phyloP scores from a whole-genome alignment of 1,140 invertebrate genomes.

The Holotrichia oblita region DNA sequence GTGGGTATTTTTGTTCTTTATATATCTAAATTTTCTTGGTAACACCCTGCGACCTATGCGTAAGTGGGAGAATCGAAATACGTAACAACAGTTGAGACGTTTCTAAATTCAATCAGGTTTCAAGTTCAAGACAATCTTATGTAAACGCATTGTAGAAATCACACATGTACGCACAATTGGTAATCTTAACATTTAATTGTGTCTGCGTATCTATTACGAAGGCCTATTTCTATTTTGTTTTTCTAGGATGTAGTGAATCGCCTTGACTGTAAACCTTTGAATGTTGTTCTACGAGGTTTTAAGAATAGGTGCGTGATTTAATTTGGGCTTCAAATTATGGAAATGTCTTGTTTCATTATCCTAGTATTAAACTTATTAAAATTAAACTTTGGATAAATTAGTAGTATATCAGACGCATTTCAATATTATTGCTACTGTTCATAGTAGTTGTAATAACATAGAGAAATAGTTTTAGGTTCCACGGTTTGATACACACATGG shows the following conservation, averaged over 20 bases:
- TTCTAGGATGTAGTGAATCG: background rate
- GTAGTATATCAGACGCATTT: too few relatives aligned
- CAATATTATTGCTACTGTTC: too few relatives aligned
- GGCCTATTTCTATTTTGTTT: background rate
- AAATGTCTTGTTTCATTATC: background rate
- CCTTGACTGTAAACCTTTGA: constrained; percentile 8
- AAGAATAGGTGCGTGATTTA: background rate
- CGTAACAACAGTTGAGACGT: background rate
- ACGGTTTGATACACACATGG: too few relatives aligned
- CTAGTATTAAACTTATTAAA: too few relatives aligned
- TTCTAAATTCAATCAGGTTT: constrained; percentile 14
- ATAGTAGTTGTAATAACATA: too few relatives aligned
- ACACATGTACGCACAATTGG: constrained; percentile 23
- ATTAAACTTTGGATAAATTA: too few relatives aligned
- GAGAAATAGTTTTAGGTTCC: too few relatives aligned
- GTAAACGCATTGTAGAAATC: constrained; percentile 8
- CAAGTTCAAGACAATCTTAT: constrained; percentile 31
- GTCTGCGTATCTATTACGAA: constrained; percentile 1
- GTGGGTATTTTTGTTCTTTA: background rate
- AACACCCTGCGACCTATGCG: background rate
- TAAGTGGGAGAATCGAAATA: constrained; percentile 1
- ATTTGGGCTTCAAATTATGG: background rate
- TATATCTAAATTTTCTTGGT: background rate
- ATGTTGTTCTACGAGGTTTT: background rate
- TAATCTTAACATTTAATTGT: constrained; percentile 22